Percentiles rank a stretch among this genome's conserved stretches.
phyloP scores from a whole-genome alignment of 2,113 vertebrate genomes.

The Gadus chalcogrammus region DNA sequence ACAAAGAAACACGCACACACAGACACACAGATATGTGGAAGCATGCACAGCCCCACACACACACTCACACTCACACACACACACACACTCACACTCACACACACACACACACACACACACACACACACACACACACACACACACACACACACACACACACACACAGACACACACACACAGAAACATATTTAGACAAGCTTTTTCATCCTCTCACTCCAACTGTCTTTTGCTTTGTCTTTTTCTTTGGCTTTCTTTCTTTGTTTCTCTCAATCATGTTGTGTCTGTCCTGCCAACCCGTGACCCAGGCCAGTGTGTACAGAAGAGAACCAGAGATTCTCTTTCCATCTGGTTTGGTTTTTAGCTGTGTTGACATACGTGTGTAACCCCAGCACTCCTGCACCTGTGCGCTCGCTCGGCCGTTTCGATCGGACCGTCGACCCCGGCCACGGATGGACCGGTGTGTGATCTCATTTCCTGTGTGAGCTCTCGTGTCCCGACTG shows the following conservation, averaged over 20 bases:
- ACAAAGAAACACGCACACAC: too few relatives aligned
- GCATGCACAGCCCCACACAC: background rate
- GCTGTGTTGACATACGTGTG: too few relatives aligned
- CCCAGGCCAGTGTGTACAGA: slow-evolving; percentile 59
- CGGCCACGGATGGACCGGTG: too few relatives aligned
- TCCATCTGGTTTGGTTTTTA: slow-evolving; percentile 42
- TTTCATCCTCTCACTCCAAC: background rate
- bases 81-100: background rate
- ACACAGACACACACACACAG: too few relatives aligned
- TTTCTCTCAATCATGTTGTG: background rate
- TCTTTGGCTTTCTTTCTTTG: background rate
- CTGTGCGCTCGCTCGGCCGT: too few relatives aligned
- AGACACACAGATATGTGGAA: background rate
- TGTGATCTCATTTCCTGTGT: too few relatives aligned
- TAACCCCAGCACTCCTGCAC: too few relatives aligned
- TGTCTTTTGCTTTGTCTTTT: slow-evolving; percentile 7
- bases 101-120: background rate
- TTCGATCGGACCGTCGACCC: too few relatives aligned
- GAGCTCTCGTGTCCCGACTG: too few relatives aligned
- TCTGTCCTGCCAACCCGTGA: slow-evolving; percentile 52
- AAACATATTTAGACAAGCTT: slow-evolving; percentile 5
- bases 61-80: background rate
- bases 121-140: too few relatives aligned
- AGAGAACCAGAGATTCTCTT: slow-evolving; percentile 66
- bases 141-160: too few relatives aligned